Conservation (phyloP, 2,797 vertebrate species). For the Pyrocephalus nanus region DNA sequence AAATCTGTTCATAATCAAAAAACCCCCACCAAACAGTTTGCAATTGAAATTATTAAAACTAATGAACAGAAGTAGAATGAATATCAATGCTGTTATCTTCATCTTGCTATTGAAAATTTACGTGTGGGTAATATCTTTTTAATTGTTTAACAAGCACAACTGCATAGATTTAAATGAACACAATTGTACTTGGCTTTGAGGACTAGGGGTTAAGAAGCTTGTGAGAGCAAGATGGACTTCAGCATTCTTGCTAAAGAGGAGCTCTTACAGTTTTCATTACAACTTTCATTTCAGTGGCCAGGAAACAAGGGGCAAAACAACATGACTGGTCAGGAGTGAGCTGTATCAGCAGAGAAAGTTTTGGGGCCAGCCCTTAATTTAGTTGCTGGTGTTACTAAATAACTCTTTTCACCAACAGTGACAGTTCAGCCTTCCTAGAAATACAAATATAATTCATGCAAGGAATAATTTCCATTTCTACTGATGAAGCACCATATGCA, state of each 20-base stretch:
- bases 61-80: background rate
- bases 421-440: background rate
- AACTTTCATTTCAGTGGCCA: background rate
- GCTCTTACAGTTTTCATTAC: background rate
- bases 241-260: background rate
- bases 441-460: background rate
- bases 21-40: accelerated
- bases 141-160: background rate
- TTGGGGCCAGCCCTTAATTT: background rate
- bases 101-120: background rate
- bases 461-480: background rate
- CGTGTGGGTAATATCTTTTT: background rate
- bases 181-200: background rate
- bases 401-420: background rate
- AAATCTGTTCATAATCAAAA: background rate
- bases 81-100: background rate
- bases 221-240: background rate
- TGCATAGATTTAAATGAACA: background rate
- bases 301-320: background rate
- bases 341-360: background rate
- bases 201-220: background rate
- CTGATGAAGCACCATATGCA: background rate
- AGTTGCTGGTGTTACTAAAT: background rate
- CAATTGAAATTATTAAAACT: background rate
- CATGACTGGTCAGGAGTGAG: background rate